These are phyloP conservation scores for Calliopum simillimum DNA, from an alignment of 2,888 invertebrate species.

Conservation along the genomic window DNA sequence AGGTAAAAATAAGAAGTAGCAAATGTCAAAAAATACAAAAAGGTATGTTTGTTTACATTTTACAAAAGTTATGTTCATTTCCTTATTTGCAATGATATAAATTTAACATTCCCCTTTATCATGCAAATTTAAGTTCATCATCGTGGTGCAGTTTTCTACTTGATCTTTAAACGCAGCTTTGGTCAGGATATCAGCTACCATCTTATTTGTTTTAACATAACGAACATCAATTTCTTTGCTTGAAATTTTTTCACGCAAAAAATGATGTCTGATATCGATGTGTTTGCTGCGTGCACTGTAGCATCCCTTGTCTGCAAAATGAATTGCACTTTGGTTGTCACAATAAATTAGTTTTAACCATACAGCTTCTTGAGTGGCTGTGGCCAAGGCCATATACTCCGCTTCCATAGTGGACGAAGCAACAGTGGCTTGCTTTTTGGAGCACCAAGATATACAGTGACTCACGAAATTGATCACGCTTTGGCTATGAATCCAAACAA, in stretches of 20 bases:
- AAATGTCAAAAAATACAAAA: no score
- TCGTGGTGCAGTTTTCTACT: no score
- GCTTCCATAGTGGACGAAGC: no score
- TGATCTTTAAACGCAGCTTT: no score
- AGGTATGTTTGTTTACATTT: no score
- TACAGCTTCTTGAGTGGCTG: slow-evolving; percentile 35
- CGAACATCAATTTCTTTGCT: neutral
- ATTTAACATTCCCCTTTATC: no score
- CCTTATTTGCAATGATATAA: no score
- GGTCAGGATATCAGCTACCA: slow-evolving; percentile 26
- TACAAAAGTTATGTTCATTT: no score
- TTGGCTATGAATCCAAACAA: slow-evolving; percentile 39
- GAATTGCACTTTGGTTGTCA: slow-evolving; percentile 38
- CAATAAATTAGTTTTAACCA: slow-evolving; percentile 36
- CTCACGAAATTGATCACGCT: slow-evolving; percentile 42
- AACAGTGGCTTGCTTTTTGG: slow-evolving; percentile 35
- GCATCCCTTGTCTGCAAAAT: slow-evolving; percentile 35
- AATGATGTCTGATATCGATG: neutral
- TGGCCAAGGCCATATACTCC: no score
- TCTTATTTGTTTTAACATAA: slow-evolving; percentile 4
- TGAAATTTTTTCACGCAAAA: neutral
- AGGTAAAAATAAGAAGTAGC: no score
- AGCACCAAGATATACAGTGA: no score
- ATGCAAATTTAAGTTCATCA: no score
- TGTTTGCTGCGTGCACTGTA: neutral